A percentile compares a stretch with the other conserved stretches of the same genome.
Conservation (phyloP, 2,797 vertebrate species). For the Acrossocheilus fasciatus region DNA sequence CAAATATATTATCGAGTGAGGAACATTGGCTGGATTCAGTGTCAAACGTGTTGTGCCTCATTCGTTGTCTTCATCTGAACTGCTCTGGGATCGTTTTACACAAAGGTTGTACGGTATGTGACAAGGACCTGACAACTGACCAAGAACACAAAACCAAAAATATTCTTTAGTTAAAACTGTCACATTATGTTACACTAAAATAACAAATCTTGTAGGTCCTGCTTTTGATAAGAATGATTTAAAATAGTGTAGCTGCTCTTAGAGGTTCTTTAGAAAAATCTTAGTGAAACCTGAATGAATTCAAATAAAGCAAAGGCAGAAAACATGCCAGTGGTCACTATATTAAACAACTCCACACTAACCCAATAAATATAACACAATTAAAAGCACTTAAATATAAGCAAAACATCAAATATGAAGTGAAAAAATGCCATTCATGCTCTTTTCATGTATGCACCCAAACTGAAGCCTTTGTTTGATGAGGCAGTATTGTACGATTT, state of each 20-base stretch:
- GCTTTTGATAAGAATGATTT: background rate
- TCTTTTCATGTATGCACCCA: conserved; percentile 17
- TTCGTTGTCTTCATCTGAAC: conserved; percentile 13
- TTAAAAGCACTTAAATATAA: conserved; percentile 38
- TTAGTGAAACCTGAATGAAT: conserved; percentile 22
- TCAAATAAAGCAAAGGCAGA: conserved; percentile 25
- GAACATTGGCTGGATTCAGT: background rate
- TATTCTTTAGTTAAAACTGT: background rate
- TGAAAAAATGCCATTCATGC: conserved; percentile 14
- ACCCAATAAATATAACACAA: conserved; percentile 40
- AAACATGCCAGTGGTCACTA: conserved; percentile 52
- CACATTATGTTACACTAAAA: conserved; percentile 5
- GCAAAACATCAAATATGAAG: background rate
- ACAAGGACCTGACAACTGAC: background rate
- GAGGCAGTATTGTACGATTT: conserved; percentile 10
- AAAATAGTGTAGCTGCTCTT: conserved; percentile 28
- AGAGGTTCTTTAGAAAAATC: background rate
- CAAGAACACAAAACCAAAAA: conserved; percentile 2
- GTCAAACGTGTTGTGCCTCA: background rate
- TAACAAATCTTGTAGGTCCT: background rate
- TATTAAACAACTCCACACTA: conserved; percentile 40
- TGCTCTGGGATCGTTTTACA: background rate
- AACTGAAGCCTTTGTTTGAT: conserved; percentile 22
- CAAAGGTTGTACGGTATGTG: background rate
- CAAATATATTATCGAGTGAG: background rate